Evolutionary conservation across 2,113 vertebrate species (phyloP).

Genomic region (Litocranius walleri): DNA sequence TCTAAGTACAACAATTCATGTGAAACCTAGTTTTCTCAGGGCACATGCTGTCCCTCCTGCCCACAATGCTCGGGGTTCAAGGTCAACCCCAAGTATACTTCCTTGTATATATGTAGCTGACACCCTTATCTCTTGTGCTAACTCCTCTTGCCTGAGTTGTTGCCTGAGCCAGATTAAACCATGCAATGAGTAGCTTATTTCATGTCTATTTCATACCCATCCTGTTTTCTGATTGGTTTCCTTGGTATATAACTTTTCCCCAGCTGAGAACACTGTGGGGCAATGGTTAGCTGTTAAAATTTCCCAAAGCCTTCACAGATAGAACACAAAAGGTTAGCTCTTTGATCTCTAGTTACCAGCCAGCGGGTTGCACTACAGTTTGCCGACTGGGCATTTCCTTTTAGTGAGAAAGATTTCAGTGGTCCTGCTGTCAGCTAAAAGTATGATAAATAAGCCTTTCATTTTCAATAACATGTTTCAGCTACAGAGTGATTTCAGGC

Average conservation of each 20-base stretch:
- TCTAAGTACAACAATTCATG: not conserved
- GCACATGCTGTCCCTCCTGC: not conserved
- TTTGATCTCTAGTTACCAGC: not conserved
- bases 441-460: not conserved
- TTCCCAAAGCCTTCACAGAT: not conserved
- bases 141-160: not conserved
- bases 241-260: not conserved
- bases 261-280: not conserved
- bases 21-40: not conserved
- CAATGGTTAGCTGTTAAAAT: not conserved
- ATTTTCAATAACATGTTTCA: accelerated
- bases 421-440: not conserved
- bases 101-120: not conserved
- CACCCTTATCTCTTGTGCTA: not conserved
- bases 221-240: not conserved
- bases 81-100: not conserved
- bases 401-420: not conserved
- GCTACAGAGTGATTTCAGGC: not conserved
- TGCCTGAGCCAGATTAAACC: not conserved
- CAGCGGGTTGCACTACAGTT: accelerated
- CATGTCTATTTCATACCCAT: not conserved
- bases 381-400: not conserved
- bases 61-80: not conserved
- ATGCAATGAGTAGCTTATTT: not conserved
- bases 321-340: no score